Base-by-base conservation (phyloP, 2,888 invertebrate genomes). In the Sisyra nigra region DNA sequence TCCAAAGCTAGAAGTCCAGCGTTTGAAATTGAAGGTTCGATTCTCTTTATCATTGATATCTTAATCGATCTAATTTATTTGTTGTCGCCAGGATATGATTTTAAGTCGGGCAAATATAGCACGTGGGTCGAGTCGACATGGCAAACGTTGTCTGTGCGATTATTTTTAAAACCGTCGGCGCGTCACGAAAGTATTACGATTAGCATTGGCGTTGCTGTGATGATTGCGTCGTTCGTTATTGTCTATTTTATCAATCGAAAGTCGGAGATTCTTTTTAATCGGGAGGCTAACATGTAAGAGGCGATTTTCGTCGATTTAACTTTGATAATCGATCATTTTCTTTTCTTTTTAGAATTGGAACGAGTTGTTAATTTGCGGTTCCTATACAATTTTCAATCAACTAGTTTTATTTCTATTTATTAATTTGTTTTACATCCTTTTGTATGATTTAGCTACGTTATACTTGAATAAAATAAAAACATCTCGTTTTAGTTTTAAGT, bases 121-220 rank as follows among this genome's bases (percentile, higher is more conserved):
- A 78, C 87, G 9, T 91, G 91, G 91, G 79, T 87, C 14, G 91
- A 91, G 67, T 88, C 88, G 0, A 75, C 83, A 34, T 92, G 91
- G 88, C 66, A 70, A 44, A 66, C 71, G 44, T 69, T 86, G 52
- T 74, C 70, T 52, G 76, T 84, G 46, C 72, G 83, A 48, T 74
- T 91, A 66, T 89, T 88, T 61, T 66, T 91, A 45, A 68, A 75
- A 52, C 80, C 88, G 39, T 69, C 80, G 9, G 68, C 72, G 14
- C 59, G 61, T 17, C 69, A 69, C 35, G 74, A 75, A 57, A 60
- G 63, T 33, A 54, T 69, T 45, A 72, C 69, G 2, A 58, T 76
- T 32, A 58, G 66, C n/a, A 53, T 70, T 9, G 76, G 76, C 9
- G 58, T 66, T 17, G 50, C 63, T 15, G 61, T 69, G 3, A 59